Evolutionary conservation across 1,140 invertebrate species (phyloP).

Genomic region (Hycleus cichorii): DNA sequence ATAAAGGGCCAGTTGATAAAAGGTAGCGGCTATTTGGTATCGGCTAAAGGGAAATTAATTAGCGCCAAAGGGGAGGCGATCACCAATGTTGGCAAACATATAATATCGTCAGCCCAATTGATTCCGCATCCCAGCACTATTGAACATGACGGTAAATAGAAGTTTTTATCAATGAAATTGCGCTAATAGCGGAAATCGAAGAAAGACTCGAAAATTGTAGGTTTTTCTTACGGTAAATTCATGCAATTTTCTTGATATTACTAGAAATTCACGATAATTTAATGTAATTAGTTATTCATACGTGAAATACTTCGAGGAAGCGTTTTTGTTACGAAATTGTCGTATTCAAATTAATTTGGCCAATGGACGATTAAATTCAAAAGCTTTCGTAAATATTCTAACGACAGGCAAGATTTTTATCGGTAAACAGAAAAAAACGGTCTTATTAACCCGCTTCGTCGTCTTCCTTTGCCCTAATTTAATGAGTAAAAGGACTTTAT

Average conservation of each 20-base stretch:
- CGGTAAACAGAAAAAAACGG: too few species aligned
- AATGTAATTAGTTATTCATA: constrained; percentile 4
- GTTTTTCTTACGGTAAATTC: not conserved
- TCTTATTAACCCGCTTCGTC: too few species aligned
- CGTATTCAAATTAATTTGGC: not conserved
- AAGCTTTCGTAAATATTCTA: too few species aligned
- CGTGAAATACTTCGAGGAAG: not conserved
- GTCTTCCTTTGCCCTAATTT: too few species aligned
- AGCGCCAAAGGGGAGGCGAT: constrained; percentile 64
- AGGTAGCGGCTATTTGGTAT: constrained; percentile 66
- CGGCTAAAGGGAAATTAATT: constrained; percentile 65
- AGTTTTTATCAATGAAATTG: not conserved
- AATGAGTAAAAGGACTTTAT: too few species aligned
- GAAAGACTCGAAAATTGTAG: not conserved
- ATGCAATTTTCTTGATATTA: not conserved
- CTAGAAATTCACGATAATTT: not conserved
- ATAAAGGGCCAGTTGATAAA: constrained; percentile 78
- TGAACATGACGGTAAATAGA: constrained; percentile 18
- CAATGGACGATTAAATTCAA: not conserved
- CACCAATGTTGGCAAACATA: constrained; percentile 64
- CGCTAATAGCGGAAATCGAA: not conserved
- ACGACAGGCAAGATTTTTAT: too few species aligned
- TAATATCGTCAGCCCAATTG: constrained; percentile 63
- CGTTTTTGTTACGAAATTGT: not conserved
- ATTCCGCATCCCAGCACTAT: constrained; percentile 40